phyloP scores from a whole-genome alignment of 2,888 invertebrate species.

The Pandemis corylana region DNA sequence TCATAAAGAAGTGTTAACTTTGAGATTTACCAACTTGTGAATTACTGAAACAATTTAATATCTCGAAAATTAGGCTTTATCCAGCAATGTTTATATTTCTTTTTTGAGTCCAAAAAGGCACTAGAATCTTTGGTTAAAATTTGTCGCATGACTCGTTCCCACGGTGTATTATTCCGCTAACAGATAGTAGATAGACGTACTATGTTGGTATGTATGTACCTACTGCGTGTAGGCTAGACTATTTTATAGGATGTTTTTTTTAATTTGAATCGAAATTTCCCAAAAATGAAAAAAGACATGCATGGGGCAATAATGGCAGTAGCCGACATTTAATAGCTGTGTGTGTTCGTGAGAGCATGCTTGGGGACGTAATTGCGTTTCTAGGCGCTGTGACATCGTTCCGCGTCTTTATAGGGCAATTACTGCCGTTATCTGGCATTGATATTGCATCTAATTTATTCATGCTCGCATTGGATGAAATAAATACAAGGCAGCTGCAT shows the following conservation, averaged over 20 bases:
- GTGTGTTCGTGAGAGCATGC: conserved; percentile 74
- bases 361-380: conserved; percentile 76
- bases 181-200: neutral
- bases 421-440: conserved; percentile 82
- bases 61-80: no score
- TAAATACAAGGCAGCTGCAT: conserved; percentile 71
- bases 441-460: conserved; percentile 83
- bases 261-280: conserved; percentile 49
- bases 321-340: conserved; percentile 69
- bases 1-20: no score
- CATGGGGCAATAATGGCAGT: conserved; percentile 66
- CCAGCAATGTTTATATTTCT: no score
- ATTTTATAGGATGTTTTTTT: neutral
- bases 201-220: neutral
- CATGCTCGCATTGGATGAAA: conserved; percentile 65
- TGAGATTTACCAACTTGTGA: no score
- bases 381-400: conserved; percentile 80
- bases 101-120: no score
- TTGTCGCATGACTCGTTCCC: no score
- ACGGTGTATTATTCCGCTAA: conserved; percentile 3
- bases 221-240: neutral
- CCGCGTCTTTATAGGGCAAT: conserved; percentile 82
- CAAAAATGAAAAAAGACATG: conserved; percentile 65
- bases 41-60: no score
- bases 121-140: no score